Base-by-base conservation (phyloP, 2,888 invertebrate species). In the Dorcus hopei region DNA sequence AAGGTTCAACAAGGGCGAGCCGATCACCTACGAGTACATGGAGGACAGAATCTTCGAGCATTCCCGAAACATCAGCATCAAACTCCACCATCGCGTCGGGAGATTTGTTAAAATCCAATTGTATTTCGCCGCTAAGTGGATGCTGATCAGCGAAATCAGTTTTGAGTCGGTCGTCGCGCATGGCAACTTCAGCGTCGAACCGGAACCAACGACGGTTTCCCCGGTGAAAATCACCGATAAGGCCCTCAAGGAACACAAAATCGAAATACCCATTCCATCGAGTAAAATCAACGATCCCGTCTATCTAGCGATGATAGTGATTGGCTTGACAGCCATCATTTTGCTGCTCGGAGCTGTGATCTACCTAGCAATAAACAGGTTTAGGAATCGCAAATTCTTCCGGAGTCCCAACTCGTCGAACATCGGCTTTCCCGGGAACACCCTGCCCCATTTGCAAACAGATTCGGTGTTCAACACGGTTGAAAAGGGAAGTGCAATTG, bases 131-230 rank as follows among this genome's bases (percentile, higher is more conserved):
- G 86, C 91, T 7, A 84, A 88, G 64, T 95, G 95, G 95, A 88
- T 95, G 69, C 87, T 95, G 80, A 86, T 96, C 72, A 93, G 93
- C 77, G 95, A 96, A 80, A 84, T 95, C 63, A 87, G 89, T 56
- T 95, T 95, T 75, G 89, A 89, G 71, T 94, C 94, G 81, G 87
- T 86, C 58, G 80, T 87, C 38, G 87, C 87, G 0, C 87, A 87
- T 74, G 88, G 88, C 9, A 91, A 91, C 78, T 88, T 91, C 78
- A 86, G 87, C 1, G 81, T 83, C 3, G 91, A 91, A 72, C 82
- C 82, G 42, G 80, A 83, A 14, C 85, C 86, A 49, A 83, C 85
- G 0, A 76, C 81, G 0, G 73, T 75, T 49, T 77, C 79, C 5
- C 78, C 82, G 1, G 80, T 81, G 43, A 82, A 83, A 65, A 81